These are phyloP conservation scores for Penelope pileata DNA, from an alignment of 2,113 vertebrate species.

Conservation along the genomic window DNA sequence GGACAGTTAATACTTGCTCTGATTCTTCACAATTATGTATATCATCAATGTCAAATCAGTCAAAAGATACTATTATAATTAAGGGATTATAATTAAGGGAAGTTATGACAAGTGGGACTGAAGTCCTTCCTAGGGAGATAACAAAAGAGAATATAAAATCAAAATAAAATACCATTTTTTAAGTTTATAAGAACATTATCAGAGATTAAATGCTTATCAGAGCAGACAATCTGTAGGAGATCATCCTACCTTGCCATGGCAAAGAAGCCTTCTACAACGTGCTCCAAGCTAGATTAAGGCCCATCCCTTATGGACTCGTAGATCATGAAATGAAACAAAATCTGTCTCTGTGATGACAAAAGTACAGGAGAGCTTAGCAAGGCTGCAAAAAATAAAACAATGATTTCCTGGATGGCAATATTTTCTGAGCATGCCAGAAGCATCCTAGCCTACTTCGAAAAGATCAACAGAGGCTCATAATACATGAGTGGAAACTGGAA, in stretches of 20 bases:
- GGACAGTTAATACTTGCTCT: neutral
- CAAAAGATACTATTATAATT: neutral
- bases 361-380: neutral
- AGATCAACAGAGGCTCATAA: neutral
- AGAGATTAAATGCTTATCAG: neutral
- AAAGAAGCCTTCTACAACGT: neutral
- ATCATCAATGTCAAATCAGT: neutral
- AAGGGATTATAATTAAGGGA: neutral
- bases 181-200: neutral
- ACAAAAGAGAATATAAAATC: neutral
- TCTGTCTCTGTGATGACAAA: neutral
- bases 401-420: neutral
- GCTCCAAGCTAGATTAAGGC: neutral
- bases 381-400: neutral
- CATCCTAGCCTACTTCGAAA: neutral
- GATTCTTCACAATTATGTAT: neutral
- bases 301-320: neutral
- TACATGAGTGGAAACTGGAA: neutral
- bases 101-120: neutral
- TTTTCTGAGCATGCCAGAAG: neutral
- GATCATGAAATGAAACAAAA: neutral
- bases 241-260: neutral
- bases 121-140: neutral
- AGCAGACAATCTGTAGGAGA: neutral
- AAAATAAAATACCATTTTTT: neutral